Base-by-base conservation (phyloP, 2,113 vertebrate genomes). In the Corythaixoides concolor region DNA sequence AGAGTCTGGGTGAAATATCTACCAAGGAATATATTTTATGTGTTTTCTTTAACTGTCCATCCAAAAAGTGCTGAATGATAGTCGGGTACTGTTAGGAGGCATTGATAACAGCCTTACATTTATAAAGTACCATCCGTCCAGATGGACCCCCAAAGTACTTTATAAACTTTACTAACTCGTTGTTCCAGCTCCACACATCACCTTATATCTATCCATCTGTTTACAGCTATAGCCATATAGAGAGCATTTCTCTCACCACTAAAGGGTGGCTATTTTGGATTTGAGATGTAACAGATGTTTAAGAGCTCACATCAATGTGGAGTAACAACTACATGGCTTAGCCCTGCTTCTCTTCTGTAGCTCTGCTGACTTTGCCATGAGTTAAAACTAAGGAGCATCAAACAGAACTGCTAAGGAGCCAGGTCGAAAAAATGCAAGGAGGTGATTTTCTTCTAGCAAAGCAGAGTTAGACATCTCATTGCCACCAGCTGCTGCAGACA, bases 11-110 rank as follows among this genome's bases (percentile, higher is more conserved):
- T 95, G 92, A 96, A 96, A 94, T 92, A 96, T 88, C 82, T 90
- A 47, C 82, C 0, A 0, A 94, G 76, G 55, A 90, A 85, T 81
- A 80, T 64, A 90, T 92, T 95, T 95, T 93, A 96, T 92, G 63
- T 85, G 85, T 74, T 96, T 96, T 96, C 92, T 93, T 88, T 96
- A 92, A 85, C 88, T 96, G 93, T 96, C 96, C 70, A 80, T 79
- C 93, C 90, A 64, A 79, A 91, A 92, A 77, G 63, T 70, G 72
- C 70, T 93, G 90, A 94, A 55, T 87, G 80, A 85, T 93, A 90
- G 66, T 58, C 1, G 3, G 58, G 63, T 63, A 37, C 78, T 93
- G 67, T 91, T 95, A 88, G 26, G 55, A 91, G 30, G n/a, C 68
- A 63, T 72, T 67, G 63, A 82, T 93, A 97, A 96, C 39, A 5